Evolutionary conservation across 2,888 invertebrate genomes (phyloP).

Genomic region (Leptinotarsa tumamoca): DNA sequence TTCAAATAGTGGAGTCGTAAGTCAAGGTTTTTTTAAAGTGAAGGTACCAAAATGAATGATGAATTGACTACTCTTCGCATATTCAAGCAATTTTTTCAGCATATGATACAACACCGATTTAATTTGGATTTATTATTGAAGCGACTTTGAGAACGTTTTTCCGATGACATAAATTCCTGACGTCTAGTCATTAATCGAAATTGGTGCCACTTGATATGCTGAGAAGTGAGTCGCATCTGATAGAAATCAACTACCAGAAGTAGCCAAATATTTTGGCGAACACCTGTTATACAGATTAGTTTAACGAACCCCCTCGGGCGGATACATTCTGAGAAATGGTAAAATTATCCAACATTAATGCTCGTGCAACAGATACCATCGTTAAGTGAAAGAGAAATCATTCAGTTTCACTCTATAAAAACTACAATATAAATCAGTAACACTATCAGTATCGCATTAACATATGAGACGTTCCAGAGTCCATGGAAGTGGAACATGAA

Average conservation of each 20-base stretch:
- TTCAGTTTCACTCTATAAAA: constrained; percentile 36
- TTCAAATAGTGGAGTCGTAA: too few species aligned
- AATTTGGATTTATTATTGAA: not conserved
- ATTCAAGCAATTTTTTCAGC: not conserved
- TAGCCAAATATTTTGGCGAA: not conserved
- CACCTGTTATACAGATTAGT: constrained; percentile 13
- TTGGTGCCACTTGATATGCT: not conserved
- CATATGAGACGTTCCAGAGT: constrained; percentile 49
- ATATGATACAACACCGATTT: not conserved
- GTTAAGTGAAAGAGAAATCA: constrained; percentile 35
- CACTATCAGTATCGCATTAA: constrained; percentile 54
- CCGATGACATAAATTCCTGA: not conserved
- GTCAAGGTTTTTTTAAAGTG: too few species aligned
- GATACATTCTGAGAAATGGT: not conserved
- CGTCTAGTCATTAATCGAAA: not conserved
- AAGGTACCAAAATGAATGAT: too few species aligned
- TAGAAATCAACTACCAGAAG: not conserved
- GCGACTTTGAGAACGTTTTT: not conserved
- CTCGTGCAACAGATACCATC: constrained; percentile 28
- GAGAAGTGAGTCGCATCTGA: not conserved
- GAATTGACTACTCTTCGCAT: not conserved
- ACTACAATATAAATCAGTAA: constrained; percentile 50
- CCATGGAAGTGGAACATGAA: constrained; percentile 49
- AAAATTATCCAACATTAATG: constrained; percentile 21
- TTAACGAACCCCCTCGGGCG: not conserved